A percentile compares a stretch with the other conserved stretches of the same genome.
These are phyloP conservation scores for Sebastolobus alascanus DNA, from an alignment of 2,797 vertebrate genomes.

Conservation along the genomic window DNA sequence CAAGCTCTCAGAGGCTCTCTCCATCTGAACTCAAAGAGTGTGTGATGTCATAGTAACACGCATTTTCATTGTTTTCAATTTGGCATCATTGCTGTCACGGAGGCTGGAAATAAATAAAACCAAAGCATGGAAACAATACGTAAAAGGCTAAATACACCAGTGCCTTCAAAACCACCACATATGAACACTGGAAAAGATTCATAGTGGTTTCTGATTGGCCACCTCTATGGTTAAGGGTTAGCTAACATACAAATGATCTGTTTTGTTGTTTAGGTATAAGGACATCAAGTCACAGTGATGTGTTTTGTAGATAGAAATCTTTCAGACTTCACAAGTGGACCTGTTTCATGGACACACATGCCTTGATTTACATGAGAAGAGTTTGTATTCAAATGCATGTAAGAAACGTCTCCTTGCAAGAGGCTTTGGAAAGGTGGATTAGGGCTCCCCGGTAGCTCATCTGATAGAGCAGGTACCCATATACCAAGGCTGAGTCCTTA, in stretches of 20 bases:
- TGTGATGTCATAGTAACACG: neutral
- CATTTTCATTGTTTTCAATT: conserved; percentile 6
- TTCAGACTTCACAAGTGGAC: neutral
- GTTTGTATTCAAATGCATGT: too few relatives aligned
- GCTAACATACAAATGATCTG: neutral
- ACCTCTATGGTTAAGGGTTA: neutral
- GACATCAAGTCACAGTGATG: neutral
- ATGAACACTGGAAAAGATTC: neutral
- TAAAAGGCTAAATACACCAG: neutral
- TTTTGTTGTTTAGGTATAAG: too few relatives aligned
- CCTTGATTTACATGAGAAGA: too few relatives aligned
- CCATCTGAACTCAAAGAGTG: conserved; percentile 4
- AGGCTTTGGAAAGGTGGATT: too few relatives aligned
- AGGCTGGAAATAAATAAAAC: conserved; percentile 14
- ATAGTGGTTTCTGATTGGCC: neutral
- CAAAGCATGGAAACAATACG: neutral
- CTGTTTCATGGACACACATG: too few relatives aligned
- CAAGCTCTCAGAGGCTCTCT: conserved; percentile 17
- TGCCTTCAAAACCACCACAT: neutral
- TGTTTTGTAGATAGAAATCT: neutral
- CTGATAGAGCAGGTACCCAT: too few relatives aligned
- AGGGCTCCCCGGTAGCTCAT: too few relatives aligned
- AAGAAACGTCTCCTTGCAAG: too few relatives aligned
- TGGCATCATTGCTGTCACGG: conserved; percentile 26
- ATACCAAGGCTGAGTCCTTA: too few relatives aligned